Conservation (phyloP, 53 echinoderm and acorn worm genomes). For the Glandiceps talaboti region DNA sequence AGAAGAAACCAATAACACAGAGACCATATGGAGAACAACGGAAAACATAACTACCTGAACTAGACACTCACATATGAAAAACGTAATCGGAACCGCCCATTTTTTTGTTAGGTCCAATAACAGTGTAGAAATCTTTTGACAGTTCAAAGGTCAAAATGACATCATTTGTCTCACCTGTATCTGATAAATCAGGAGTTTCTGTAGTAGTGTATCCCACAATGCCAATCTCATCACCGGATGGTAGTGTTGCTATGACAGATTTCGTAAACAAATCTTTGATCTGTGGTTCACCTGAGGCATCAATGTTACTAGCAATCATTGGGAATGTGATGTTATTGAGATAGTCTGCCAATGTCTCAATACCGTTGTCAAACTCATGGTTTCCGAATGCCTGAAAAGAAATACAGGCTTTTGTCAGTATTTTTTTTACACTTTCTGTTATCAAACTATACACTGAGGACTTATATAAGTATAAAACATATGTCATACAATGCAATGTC, state of each 20-base stretch:
- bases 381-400: conserved; percentile 67
- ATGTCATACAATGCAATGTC: too few species aligned
- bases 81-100: neutral
- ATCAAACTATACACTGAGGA: too few species aligned
- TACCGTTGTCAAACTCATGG: conserved; percentile 83
- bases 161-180: conserved; percentile 15
- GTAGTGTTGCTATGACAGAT: conserved; percentile 20
- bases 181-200: conserved; percentile 16
- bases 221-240: conserved; percentile 55
- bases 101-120: neutral
- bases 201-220: conserved; percentile 67
- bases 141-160: too few species aligned
- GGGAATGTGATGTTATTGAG: conserved; percentile 34
- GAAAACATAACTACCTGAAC: too few species aligned
- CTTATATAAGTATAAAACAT: too few species aligned
- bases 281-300: conserved; percentile 44
- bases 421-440: too few species aligned
- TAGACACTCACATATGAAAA: too few species aligned
- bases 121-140: too few species aligned
- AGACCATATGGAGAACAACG: too few species aligned
- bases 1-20: too few species aligned
- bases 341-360: conserved; percentile 42
- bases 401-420: neutral
- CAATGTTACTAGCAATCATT: conserved; percentile 66
- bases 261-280: conserved; percentile 50